Evolutionary conservation across 2,797 vertebrate species (phyloP).

Genomic region (Aselliscus stoliczkanus): DNA sequence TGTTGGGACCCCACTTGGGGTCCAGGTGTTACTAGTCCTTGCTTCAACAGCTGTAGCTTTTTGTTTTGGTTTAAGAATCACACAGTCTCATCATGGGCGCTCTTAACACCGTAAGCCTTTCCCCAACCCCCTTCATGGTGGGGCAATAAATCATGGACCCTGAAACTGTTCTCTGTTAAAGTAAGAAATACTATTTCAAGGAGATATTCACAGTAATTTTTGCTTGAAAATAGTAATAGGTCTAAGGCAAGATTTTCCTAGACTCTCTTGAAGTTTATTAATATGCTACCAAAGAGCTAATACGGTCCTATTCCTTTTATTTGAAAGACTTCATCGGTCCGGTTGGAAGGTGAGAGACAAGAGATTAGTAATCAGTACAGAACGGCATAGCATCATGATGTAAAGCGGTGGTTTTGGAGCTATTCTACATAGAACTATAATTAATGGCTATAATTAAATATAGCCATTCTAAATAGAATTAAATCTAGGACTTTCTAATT

Average conservation of each 20-base stretch:
- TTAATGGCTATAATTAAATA: no score
- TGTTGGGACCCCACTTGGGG: background rate
- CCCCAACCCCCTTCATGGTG: background rate
- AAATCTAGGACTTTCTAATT: background rate
- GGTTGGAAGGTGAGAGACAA: background rate
- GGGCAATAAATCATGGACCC: background rate
- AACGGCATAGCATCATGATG: background rate
- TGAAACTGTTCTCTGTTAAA: background rate
- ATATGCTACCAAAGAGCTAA: background rate
- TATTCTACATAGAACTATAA: background rate
- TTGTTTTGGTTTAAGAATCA: background rate
- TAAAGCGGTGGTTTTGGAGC: background rate
- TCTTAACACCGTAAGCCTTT: background rate
- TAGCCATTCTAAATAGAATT: background rate
- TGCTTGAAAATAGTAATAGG: background rate
- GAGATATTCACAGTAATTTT: background rate
- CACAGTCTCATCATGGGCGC: background rate
- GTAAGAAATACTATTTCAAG: background rate
- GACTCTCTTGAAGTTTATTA: background rate
- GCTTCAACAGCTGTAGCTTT: background rate
- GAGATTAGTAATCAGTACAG: background rate
- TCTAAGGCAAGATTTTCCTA: background rate
- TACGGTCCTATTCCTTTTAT: background rate
- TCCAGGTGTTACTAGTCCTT: background rate
- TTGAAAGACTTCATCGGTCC: background rate